Conservation (phyloP, 2,888 invertebrate genomes). For the Tineola bisselliella region DNA sequence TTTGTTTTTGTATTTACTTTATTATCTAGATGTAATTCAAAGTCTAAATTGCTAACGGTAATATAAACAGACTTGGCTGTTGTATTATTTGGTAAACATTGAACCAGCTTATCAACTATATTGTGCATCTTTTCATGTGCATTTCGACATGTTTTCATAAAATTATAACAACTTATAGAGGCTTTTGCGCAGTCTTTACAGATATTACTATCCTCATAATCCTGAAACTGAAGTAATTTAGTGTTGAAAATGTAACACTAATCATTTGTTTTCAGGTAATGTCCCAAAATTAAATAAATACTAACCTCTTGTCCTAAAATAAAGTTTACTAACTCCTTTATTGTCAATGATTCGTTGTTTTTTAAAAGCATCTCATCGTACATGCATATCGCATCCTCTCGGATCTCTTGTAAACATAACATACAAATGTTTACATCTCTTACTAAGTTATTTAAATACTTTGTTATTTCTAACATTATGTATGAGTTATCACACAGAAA, state of each 20-base stretch:
- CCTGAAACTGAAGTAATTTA: too few relatives aligned
- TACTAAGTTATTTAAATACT: background rate
- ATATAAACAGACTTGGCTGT: conserved; percentile 32
- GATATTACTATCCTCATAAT: conserved; percentile 18
- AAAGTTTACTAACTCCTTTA: background rate
- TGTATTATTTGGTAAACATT: conserved; percentile 16
- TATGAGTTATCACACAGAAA: background rate
- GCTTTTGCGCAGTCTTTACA: conserved; percentile 33
- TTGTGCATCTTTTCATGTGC: conserved; percentile 28
- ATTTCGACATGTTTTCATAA: conserved; percentile 27
- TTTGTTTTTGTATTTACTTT: conserved; percentile 20
- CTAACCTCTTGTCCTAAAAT: background rate
- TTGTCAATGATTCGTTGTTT: conserved; percentile 12
- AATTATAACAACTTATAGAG: conserved; percentile 33
- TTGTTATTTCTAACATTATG: background rate
- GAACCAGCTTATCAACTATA: conserved; percentile 25
- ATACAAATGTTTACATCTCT: conserved; percentile 27
- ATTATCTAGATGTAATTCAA: conserved; percentile 32
- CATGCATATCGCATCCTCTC: conserved; percentile 23
- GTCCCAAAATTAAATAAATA: background rate
- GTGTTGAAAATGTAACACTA: too few relatives aligned
- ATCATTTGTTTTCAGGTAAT: too few relatives aligned
- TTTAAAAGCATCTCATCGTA: conserved; percentile 33
- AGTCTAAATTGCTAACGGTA: conserved; percentile 28
- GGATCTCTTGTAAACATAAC: conserved; percentile 31